Base-by-base conservation (phyloP, 2,797 vertebrate species). In the Synaphobranchus kaupii region DNA sequence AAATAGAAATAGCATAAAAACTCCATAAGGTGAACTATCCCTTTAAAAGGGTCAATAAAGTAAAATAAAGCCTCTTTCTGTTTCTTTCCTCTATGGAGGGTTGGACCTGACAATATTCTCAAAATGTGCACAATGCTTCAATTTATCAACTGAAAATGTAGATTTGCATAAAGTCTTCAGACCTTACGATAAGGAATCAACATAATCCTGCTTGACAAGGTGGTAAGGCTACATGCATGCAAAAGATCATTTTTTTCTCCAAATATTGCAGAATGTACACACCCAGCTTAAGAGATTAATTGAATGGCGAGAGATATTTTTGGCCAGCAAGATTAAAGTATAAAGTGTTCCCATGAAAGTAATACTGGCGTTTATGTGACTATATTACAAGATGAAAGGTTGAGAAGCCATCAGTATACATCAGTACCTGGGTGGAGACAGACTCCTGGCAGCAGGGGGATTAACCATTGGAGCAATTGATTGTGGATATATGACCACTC, bases 371-470 rank as follows among this genome's bases (percentile, higher is more conserved):
- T 82, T 52, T 10, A 82, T 82, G 10, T 28, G 25, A 84, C 66
- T 34, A 22, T 71, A 52, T 56, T 83, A 88, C 25, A 1, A 0
- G n/a, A 15, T 25, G 71, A 88, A 87, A 73, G 13, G 25, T 44
- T 15, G 63, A 31, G 48, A 58, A n/a, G 20, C 63, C 22, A 34
- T 39, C 48, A 15, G 82, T 52, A 82, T 28, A 56, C 81, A 25
- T 76, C 50, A 20, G 63, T 84, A 44, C 34, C 50, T 39, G 15
- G 22, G n/a, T 28, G 50, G 82, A 47, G 56, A 66, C 28, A 44
- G 31, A 56, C 0, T 48, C 28, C 86, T 71, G 44, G 52, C 82
- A 87, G 86, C 82, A 31, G 9, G 52, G 47, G 80, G 52, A 58
- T 50, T 3, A 13, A 71, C 81, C 86, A 83, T 2, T 34, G 1